A percentile compares a stretch with the other conserved stretches of the same genome.
These are phyloP conservation scores for Ascaphus truei DNA, from an alignment of 2,113 vertebrate species.

Conservation along the genomic window DNA sequence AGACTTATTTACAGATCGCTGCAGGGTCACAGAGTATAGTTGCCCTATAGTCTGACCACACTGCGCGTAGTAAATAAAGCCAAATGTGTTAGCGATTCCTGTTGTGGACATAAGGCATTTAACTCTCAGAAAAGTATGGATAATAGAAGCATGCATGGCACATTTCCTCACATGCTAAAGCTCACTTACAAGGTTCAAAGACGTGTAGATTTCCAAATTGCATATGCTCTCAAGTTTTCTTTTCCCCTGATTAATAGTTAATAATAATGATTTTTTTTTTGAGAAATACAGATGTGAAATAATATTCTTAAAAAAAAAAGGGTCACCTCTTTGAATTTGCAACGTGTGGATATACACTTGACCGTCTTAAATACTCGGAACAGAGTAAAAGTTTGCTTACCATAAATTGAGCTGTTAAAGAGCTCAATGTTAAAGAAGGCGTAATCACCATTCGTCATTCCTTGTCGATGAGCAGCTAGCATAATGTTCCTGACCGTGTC, in stretches of 20 bases:
- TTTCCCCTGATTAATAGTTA: too few species aligned
- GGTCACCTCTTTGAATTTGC: too few species aligned
- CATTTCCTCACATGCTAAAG: too few species aligned
- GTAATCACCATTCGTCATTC: constrained; percentile 80
- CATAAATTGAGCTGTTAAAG: constrained; percentile 92
- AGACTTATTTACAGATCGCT: neutral
- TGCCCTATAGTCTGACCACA: neutral
- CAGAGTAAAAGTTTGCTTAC: constrained; percentile 69
- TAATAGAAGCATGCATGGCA: neutral
- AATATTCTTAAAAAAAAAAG: too few species aligned
- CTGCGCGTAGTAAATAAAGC: neutral
- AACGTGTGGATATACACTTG: too few species aligned
- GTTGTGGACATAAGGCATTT: neutral
- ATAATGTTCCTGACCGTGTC: constrained; percentile 86
- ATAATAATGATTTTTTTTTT: too few species aligned
- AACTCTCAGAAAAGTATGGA: neutral
- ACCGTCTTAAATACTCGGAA: too few species aligned
- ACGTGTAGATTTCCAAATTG: too few species aligned
- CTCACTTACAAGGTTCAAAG: too few species aligned
- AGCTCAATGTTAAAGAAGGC: constrained; percentile 97
- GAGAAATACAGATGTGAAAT: too few species aligned
- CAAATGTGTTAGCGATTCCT: neutral
- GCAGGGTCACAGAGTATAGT: neutral
- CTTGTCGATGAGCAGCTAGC: constrained; percentile 81
- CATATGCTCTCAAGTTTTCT: too few species aligned